A percentile compares a stretch with the other conserved stretches of the same genome.
These are phyloP conservation scores for Lepus americanus DNA, from an alignment of 2,113 vertebrate species.

Conservation along the genomic window DNA sequence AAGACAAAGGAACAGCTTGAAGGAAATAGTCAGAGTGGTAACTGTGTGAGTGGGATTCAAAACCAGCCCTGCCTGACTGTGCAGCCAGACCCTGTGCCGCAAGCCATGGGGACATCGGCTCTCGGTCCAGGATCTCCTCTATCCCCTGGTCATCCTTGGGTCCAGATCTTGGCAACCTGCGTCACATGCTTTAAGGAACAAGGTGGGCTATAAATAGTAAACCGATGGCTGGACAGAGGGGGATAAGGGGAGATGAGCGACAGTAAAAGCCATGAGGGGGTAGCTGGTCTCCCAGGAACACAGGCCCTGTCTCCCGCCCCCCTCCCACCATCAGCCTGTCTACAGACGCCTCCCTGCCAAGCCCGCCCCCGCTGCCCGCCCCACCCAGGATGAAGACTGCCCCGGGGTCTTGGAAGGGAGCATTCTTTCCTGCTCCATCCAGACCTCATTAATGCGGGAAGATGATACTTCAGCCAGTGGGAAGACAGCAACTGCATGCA, in stretches of 20 bases:
- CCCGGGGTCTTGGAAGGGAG: background rate
- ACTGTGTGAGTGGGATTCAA: background rate
- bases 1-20: background rate
- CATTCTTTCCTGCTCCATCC: background rate
- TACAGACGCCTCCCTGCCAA: background rate
- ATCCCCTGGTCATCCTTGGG: background rate
- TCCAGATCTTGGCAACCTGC: background rate
- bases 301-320: fast-evolving
- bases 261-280: fast-evolving
- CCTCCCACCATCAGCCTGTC: background rate
- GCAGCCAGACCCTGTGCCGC: background rate
- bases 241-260: background rate
- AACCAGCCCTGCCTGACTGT: background rate
- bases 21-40: background rate
- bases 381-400: background rate
- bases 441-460: slow-evolving; percentile 67
- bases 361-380: background rate
- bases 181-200: background rate
- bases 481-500: slow-evolving; percentile 29
- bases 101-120: background rate
- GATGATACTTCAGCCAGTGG: slow-evolving; percentile 64
- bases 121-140: fast-evolving
- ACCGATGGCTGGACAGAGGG: background rate
- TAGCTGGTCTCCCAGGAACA: fast-evolving
- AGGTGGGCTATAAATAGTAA: background rate